These are phyloP conservation scores for Drosophila pruinosa DNA, from an alignment of 1,140 invertebrate species.

Conservation along the genomic window DNA sequence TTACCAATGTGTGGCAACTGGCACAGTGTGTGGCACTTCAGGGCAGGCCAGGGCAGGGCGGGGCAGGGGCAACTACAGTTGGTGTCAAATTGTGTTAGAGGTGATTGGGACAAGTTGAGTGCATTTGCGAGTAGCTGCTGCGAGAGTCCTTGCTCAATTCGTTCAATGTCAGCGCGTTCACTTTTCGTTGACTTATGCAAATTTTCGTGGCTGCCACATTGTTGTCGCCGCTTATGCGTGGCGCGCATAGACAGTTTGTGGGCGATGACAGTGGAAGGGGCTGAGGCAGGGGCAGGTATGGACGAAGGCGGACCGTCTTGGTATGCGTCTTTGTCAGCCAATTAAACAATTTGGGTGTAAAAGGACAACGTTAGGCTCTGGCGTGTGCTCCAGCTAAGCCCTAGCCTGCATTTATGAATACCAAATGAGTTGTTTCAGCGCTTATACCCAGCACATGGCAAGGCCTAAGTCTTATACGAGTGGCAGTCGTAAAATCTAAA, in stretches of 20 bases:
- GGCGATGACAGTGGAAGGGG: neutral
- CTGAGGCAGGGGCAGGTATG: neutral
- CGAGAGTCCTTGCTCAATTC: conserved; percentile 58
- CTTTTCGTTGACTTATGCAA: conserved; percentile 74
- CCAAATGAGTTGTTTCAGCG: conserved; percentile 55
- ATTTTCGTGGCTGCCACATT: conserved; percentile 31
- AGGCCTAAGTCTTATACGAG: neutral
- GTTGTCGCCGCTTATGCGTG: conserved; percentile 6
- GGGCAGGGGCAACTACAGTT: conserved; percentile 33
- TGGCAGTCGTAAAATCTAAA: neutral
- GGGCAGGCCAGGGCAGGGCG: too few relatives aligned
- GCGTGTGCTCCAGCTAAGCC: conserved; percentile 44
- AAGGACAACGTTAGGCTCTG: conserved; percentile 42
- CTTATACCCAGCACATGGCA: conserved; percentile 19
- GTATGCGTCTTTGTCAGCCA: conserved; percentile 61
- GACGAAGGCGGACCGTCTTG: conserved; percentile 1
- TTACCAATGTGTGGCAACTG: neutral
- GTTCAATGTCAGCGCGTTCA: conserved; percentile 69
- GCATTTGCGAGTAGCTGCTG: conserved; percentile 54
- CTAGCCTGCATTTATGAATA: conserved; percentile 72
- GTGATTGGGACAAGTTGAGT: conserved; percentile 59
- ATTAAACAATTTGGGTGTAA: conserved; percentile 78
- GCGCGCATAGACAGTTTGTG: neutral
- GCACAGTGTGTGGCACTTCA: conserved; percentile 12
- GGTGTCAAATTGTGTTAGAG: conserved; percentile 67